These are phyloP conservation scores for Spialia ferax DNA, from an alignment of 2,888 invertebrate species.

Conservation along the genomic window DNA sequence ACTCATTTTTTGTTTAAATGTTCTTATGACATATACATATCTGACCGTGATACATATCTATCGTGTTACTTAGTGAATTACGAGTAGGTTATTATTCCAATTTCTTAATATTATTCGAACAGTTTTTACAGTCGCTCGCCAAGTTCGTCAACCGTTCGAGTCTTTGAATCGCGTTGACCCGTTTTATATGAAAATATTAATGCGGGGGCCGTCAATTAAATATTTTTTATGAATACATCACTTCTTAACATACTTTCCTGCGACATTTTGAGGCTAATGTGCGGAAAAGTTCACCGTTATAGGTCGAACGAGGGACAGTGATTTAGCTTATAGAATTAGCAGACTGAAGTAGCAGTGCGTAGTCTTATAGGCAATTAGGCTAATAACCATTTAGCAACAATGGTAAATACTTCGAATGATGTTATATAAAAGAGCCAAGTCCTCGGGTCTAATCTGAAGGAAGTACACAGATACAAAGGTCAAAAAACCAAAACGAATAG, in stretches of 20 bases:
- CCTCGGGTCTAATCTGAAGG: no score
- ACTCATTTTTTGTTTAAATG: neutral
- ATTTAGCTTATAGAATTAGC: no score
- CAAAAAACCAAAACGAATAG: no score
- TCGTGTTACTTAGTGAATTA: neutral
- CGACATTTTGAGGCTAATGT: neutral
- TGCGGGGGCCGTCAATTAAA: slow-evolving; percentile 19
- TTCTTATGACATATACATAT: neutral
- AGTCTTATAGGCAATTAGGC: no score
- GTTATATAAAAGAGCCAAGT: no score
- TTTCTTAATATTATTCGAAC: slow-evolving; percentile 1
- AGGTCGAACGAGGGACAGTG: no score
- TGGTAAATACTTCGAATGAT: no score
- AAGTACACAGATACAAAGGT: no score
- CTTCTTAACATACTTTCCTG: slow-evolving; percentile 15
- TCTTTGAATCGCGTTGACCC: slow-evolving; percentile 34
- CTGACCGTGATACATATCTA: neutral
- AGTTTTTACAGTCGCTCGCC: slow-evolving; percentile 6
- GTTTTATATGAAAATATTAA: slow-evolving; percentile 27
- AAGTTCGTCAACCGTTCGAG: slow-evolving; percentile 28
- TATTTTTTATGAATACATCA: slow-evolving; percentile 21
- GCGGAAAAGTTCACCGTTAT: neutral
- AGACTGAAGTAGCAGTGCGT: no score
- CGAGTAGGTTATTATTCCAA: neutral
- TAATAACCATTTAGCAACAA: no score